phyloP scores from a whole-genome alignment of 2,113 vertebrate genomes.

The Himantopus leucocephalus region DNA sequence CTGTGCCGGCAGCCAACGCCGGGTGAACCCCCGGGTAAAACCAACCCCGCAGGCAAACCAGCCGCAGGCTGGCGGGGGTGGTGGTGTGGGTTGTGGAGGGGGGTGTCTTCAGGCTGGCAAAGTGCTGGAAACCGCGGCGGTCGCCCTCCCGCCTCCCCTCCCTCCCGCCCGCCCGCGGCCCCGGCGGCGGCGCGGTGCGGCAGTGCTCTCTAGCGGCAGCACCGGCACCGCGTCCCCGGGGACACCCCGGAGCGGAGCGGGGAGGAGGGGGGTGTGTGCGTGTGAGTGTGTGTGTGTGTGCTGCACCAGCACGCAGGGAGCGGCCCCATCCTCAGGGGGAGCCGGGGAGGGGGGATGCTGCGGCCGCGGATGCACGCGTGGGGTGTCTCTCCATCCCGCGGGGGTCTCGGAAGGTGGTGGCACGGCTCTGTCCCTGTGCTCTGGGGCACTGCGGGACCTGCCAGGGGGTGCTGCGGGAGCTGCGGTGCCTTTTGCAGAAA shows the following conservation, averaged over 20 bases:
- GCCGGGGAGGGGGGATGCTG: not conserved
- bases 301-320: not conserved
- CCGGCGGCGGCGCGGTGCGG: not conserved
- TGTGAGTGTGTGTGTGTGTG: too few species aligned
- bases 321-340: too few species aligned
- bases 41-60: too few species aligned
- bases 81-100: too few species aligned
- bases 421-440: not conserved
- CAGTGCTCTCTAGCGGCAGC: slow-evolving; percentile 21
- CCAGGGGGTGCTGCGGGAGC: not conserved
- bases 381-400: not conserved
- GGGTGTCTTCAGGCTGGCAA: too few species aligned
- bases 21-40: not conserved
- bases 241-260: too few species aligned
- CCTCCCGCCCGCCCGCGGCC: not conserved
- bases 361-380: not conserved
- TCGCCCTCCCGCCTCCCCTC: not conserved
- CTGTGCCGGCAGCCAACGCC: not conserved
- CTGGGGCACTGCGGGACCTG: too few species aligned
- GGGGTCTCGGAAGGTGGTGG: not conserved
- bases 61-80: too few species aligned
- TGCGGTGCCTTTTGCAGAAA: too few species aligned
- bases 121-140: not conserved
- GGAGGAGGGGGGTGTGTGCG: too few species aligned
- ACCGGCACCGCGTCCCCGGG: too few species aligned